A percentile compares a stretch with the other conserved stretches of the same genome.
phyloP scores from a whole-genome alignment of 2,888 invertebrate genomes.

The Tromatobia lineatoria region DNA sequence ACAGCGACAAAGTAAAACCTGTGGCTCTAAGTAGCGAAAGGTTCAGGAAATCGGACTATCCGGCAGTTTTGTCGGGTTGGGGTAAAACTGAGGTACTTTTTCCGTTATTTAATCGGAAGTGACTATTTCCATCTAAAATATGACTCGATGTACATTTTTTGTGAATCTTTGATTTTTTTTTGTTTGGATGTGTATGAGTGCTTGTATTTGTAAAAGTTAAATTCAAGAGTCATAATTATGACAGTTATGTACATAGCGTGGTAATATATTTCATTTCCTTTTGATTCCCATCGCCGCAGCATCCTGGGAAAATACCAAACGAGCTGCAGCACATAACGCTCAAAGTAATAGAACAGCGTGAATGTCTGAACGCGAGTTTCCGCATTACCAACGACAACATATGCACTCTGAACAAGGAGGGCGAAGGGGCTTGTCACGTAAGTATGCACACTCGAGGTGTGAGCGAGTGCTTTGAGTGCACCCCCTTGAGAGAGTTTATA shows the following conservation, averaged over 20 bases:
- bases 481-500: constrained; percentile 24
- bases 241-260: no score
- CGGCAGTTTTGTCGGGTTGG: constrained; percentile 83
- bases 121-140: no score
- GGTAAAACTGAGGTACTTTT: constrained; percentile 80
- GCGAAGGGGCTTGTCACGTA: constrained; percentile 89
- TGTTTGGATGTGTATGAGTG: neutral
- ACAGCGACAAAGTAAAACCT: constrained; percentile 78
- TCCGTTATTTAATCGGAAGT: neutral
- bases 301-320: constrained; percentile 87
- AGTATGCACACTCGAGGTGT: constrained; percentile 77
- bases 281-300: constrained; percentile 82
- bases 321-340: constrained; percentile 87
- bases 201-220: constrained; percentile 8
- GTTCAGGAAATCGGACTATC: constrained; percentile 79
- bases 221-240: neutral
- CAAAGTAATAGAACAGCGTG: constrained; percentile 86
- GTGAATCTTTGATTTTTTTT: no score
- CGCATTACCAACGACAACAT: constrained; percentile 86
- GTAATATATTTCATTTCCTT: neutral
- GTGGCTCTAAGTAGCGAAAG: constrained; percentile 76
- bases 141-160: no score
- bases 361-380: constrained; percentile 84
- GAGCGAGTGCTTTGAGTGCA: constrained; percentile 36
- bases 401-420: constrained; percentile 87